These are phyloP conservation scores for Pipistrellus nathusii DNA, from an alignment of 2,797 vertebrate genomes.

Conservation along the genomic window DNA sequence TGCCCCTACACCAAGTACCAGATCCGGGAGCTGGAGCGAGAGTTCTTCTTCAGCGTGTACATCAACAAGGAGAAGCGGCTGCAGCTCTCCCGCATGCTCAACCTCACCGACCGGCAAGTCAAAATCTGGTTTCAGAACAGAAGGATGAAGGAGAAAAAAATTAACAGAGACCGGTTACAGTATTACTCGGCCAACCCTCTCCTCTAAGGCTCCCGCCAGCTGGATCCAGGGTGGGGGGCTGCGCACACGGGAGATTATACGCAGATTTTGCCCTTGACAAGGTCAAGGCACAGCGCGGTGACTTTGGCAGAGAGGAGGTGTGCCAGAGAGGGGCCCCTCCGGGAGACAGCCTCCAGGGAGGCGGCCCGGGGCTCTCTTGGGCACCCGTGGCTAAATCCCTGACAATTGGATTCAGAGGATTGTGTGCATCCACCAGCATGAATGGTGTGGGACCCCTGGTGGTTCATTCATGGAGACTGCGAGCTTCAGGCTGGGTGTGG, in stretches of 20 bases:
- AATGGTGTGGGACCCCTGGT: constrained; percentile 81
- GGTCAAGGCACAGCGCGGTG: constrained; percentile 87
- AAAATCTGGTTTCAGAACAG: constrained; percentile 99
- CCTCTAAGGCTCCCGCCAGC: constrained; percentile 90
- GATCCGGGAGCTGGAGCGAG: constrained; percentile 98
- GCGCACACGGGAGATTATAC: constrained; percentile 84
- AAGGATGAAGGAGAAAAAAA: constrained; percentile 99
- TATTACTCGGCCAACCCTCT: constrained; percentile 98
- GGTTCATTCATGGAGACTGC: constrained; percentile 76
- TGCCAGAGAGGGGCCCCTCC: constrained; percentile 79
- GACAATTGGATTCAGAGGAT: constrained; percentile 73
- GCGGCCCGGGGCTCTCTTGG: constrained; percentile 68
- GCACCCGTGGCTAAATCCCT: constrained; percentile 50
- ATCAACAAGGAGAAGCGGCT: constrained; percentile 99
- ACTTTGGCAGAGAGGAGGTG: constrained; percentile 82
- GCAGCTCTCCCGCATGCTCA: constrained; percentile 98
- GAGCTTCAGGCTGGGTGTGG: constrained; percentile 80
- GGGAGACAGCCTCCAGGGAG: constrained; percentile 74
- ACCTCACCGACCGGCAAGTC: constrained; percentile 98
- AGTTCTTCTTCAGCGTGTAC: constrained; percentile 99
- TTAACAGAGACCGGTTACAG: constrained; percentile 99
- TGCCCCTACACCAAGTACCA: constrained; percentile 99
- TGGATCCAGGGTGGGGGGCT: constrained; percentile 73
- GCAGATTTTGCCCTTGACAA: constrained; percentile 89
- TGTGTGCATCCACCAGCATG: constrained; percentile 84